A percentile compares a stretch with the other conserved stretches of the same genome.
Evolutionary conservation across 1,140 invertebrate genomes (phyloP).

Genomic region (Liolophura sinensis): DNA sequence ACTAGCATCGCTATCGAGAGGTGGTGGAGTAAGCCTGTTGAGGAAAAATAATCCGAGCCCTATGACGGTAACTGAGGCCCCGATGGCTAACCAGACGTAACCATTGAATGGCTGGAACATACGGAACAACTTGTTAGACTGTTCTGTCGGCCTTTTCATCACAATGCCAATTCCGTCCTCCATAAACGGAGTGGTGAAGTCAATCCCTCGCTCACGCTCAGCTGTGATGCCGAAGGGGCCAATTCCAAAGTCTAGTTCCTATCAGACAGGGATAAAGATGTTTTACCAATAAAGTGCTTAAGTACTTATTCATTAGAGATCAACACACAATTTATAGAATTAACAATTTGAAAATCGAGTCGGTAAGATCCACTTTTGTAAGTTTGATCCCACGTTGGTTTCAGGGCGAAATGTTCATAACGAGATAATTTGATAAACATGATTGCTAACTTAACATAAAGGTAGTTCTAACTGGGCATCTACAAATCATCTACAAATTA

Average conservation of each 20-base stretch:
- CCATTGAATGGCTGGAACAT: constrained; percentile 15
- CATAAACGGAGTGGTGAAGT: constrained; percentile 50
- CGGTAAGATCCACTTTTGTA: neutral
- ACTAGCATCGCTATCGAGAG: neutral
- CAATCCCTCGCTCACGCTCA: constrained; percentile 37
- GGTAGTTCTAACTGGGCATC: neutral
- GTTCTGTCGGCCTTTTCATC: constrained; percentile 94
- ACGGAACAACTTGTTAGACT: constrained; percentile 85
- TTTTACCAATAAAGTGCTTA: neutral
- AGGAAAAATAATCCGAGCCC: constrained; percentile 11
- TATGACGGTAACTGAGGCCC: constrained; percentile 10
- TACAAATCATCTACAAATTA: neutral
- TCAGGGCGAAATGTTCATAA: neutral
- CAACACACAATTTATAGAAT: neutral
- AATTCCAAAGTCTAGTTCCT: constrained; percentile 45
- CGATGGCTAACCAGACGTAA: constrained; percentile 21
- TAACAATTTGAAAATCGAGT: neutral
- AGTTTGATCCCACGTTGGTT: neutral
- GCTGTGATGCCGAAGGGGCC: constrained; percentile 44
- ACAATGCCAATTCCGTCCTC: constrained; percentile 63
- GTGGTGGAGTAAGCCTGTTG: constrained; percentile 4
- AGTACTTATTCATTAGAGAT: neutral
- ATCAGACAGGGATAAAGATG: neutral
- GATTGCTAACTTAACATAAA: neutral
- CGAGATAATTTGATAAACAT: neutral